These are phyloP conservation scores for Dolichomitus sp. DNA, from an alignment of 2,888 invertebrate species.

Conservation along the genomic window DNA sequence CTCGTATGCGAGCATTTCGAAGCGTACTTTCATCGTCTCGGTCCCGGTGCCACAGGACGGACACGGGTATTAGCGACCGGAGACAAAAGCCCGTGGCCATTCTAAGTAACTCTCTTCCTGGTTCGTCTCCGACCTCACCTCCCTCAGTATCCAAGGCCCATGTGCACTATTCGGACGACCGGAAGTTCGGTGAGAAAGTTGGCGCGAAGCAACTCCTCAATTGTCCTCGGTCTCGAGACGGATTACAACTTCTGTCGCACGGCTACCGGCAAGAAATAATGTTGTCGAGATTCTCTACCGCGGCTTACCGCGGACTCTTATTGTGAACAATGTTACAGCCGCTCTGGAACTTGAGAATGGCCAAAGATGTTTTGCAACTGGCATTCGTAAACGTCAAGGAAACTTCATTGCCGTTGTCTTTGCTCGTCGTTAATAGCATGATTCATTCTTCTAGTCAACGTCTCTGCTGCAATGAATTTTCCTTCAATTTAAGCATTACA, in stretches of 20 bases:
- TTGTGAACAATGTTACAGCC: conserved; percentile 52
- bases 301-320: conserved; percentile 43
- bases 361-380: conserved; percentile 7
- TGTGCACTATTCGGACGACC: conserved; percentile 59
- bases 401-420: conserved; percentile 1
- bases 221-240: conserved; percentile 71
- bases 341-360: conserved; percentile 19
- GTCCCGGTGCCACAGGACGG: conserved; percentile 28
- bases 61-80: conserved; percentile 41
- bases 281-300: conserved; percentile 2
- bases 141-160: conserved; percentile 20
- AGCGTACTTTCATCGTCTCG: conserved; percentile 38
- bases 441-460: conserved; percentile 1
- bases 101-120: conserved; percentile 68
- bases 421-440: not conserved
- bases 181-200: conserved; percentile 79
- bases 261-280: conserved; percentile 20
- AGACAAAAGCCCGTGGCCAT: conserved; percentile 69
- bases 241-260: conserved; percentile 79
- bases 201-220: conserved; percentile 70
- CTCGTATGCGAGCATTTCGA: conserved; percentile 34
- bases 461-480: conserved; percentile 2
- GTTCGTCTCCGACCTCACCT: conserved; percentile 45
- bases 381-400: conserved; percentile 28
- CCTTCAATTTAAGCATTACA: not conserved